These are phyloP conservation scores for Campylorhamphus procurvoides DNA, from an alignment of 2,113 vertebrate genomes.

Conservation along the genomic window DNA sequence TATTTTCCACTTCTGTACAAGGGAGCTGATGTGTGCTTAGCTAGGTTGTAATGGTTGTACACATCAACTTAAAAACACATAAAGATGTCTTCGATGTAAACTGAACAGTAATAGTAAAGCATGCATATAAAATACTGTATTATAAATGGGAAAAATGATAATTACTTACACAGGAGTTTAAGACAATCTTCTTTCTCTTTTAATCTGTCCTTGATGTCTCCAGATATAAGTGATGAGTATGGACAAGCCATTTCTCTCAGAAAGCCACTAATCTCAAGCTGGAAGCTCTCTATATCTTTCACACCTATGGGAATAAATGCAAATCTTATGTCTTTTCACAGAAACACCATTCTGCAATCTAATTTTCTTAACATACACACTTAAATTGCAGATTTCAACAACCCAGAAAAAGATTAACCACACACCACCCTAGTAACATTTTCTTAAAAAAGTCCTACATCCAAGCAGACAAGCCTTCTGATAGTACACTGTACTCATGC, in stretches of 20 bases:
- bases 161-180: slow-evolving; percentile 85
- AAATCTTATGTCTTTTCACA: not conserved
- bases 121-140: not conserved
- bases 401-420: not conserved
- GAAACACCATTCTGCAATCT: not conserved
- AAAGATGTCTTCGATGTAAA: not conserved
- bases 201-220: slow-evolving; percentile 81
- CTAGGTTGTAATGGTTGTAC: not conserved
- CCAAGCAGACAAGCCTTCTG: not conserved
- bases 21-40: not conserved
- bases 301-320: slow-evolving; percentile 39
- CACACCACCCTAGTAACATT: not conserved
- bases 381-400: not conserved
- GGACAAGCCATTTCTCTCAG: slow-evolving; percentile 92
- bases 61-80: not conserved
- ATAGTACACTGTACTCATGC: accelerated
- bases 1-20: not conserved
- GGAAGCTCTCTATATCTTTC: slow-evolving; percentile 86
- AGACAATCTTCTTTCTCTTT: slow-evolving; percentile 83
- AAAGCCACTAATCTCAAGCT: slow-evolving; percentile 87
- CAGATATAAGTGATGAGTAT: slow-evolving; percentile 76
- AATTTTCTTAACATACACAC: not conserved
- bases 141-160: not conserved
- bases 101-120: not conserved
- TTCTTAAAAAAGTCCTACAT: not conserved